Evolutionary conservation across 2,888 invertebrate genomes (phyloP).

Genomic region (Watsonalla cultraria): DNA sequence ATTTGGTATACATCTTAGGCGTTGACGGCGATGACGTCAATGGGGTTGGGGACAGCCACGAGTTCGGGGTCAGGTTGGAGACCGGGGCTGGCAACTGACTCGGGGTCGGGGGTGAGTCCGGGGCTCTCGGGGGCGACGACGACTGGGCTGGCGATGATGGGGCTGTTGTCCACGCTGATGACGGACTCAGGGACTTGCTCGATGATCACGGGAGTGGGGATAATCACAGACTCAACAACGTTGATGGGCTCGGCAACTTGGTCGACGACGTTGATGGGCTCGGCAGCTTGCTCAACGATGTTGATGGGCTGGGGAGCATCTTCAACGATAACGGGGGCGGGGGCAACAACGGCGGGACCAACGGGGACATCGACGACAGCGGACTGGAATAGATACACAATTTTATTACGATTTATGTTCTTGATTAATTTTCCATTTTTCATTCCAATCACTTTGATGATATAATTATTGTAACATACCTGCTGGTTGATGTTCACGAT

Average conservation of each 20-base stretch:
- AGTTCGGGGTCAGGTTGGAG: constrained; percentile 3
- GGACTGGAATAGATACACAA: background rate
- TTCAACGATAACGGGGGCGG: constrained; percentile 5
- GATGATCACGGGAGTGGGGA: background rate
- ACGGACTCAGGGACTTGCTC: constrained; percentile 1
- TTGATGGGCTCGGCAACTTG: constrained; percentile 3
- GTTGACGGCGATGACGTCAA: constrained; percentile 19
- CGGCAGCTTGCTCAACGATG: constrained; percentile 1
- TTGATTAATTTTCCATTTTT: background rate
- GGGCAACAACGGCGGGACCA: constrained; percentile 8
- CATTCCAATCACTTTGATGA: background rate
- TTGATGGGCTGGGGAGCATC: background rate
- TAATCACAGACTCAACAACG: background rate
- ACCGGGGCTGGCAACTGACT: constrained; percentile 1
- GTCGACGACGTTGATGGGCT: constrained; percentile 4
- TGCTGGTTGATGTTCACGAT: constrained; percentile 37
- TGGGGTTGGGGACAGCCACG: constrained; percentile 16
- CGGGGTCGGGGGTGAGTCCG: constrained; percentile 1
- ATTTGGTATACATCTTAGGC: background rate
- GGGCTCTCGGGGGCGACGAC: constrained; percentile 8
- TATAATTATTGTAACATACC: constrained; percentile 12
- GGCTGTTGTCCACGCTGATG: constrained; percentile 1
- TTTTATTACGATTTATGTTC: background rate
- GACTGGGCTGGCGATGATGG: constrained; percentile 17
- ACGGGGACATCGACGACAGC: background rate